A percentile compares a stretch with the other conserved stretches of the same genome.
These are phyloP conservation scores for Saiga tatarica DNA, from an alignment of 2,113 vertebrate genomes.

Conservation along the genomic window DNA sequence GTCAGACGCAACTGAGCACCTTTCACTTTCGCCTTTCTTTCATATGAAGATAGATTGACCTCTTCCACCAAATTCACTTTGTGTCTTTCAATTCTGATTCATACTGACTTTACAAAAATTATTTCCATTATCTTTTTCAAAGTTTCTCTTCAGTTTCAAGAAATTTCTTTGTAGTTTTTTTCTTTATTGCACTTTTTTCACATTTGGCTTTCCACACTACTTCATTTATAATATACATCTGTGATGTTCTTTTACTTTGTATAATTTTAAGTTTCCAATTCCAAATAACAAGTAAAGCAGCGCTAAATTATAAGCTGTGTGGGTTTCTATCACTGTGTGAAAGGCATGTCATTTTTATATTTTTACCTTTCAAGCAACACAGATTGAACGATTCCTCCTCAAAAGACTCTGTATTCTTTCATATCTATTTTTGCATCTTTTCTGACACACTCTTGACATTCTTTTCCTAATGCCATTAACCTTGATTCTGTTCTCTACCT, in stretches of 20 bases:
- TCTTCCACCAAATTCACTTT: neutral
- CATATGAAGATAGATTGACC: neutral
- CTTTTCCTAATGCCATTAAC: neutral
- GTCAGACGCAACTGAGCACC: neutral
- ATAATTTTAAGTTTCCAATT: slow-evolving; percentile 35
- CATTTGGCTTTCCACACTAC: neutral
- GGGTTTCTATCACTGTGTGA: neutral
- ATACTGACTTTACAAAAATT: neutral
- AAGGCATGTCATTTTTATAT: neutral
- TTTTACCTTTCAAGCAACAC: slow-evolving; percentile 40
- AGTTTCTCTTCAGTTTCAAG: neutral
- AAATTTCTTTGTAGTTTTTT: neutral
- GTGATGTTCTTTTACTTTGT: neutral
- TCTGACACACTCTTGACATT: slow-evolving; percentile 30
- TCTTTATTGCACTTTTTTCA: neutral
- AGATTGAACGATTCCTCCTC: neutral
- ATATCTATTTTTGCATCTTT: slow-evolving; percentile 43
- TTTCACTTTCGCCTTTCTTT: neutral
- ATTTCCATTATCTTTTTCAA: neutral
- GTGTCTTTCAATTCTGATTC: neutral
- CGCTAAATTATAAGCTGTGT: neutral
- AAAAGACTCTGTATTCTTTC: slow-evolving; percentile 38
- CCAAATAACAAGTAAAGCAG: slow-evolving; percentile 2
- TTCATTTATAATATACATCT: neutral
- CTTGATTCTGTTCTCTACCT: neutral